phyloP scores from a whole-genome alignment of 2,797 vertebrate genomes.

The Ispidina lecontei region DNA sequence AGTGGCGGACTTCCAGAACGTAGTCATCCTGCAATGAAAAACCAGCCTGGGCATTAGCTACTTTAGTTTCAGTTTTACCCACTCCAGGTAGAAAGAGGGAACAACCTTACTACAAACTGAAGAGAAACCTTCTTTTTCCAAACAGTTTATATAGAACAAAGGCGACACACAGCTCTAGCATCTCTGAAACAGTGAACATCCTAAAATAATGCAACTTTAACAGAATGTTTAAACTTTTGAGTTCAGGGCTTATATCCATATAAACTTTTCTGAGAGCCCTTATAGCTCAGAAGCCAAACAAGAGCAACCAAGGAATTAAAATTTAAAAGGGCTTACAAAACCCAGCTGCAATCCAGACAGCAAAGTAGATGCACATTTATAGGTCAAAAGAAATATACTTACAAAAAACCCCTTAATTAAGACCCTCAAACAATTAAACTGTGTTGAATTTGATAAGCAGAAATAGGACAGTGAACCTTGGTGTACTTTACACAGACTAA shows the following conservation, averaged over 20 bases:
- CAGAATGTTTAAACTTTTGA: background rate
- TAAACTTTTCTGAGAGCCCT: background rate
- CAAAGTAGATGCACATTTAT: background rate
- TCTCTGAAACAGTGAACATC: background rate
- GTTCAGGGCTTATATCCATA: background rate
- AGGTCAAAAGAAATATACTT: background rate
- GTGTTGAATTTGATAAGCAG: background rate
- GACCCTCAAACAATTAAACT: background rate
- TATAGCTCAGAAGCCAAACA: background rate
- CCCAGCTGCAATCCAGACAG: background rate
- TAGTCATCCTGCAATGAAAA: slow-evolving; percentile 90
- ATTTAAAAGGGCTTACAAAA: background rate
- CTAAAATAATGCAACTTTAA: background rate
- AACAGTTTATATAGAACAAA: background rate
- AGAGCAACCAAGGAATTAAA: background rate
- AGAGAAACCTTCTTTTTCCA: background rate
- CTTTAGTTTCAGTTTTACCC: background rate
- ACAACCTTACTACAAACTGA: background rate
- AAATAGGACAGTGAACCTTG: background rate
- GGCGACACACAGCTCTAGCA: background rate
- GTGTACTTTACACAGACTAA: background rate
- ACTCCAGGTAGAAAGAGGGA: background rate
- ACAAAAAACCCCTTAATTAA: background rate
- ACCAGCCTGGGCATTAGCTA: slow-evolving; percentile 17
- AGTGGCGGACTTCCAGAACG: slow-evolving; percentile 97